Base-by-base conservation (phyloP, 2,888 invertebrate genomes). In the Vanessa cardui region DNA sequence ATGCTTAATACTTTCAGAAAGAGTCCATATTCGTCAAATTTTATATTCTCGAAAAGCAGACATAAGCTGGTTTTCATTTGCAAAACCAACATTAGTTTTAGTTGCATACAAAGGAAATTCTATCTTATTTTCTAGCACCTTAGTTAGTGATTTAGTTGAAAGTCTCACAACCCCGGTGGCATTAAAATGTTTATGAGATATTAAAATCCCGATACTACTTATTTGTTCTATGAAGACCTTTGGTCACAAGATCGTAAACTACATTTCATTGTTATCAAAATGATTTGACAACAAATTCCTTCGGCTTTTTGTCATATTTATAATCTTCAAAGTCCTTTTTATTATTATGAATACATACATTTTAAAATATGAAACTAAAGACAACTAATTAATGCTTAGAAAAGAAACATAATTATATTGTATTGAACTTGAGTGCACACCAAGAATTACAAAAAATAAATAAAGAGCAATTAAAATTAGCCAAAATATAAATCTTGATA, bases 131-230 rank as follows among this genome's bases (percentile, higher is more conserved):
- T 46, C 15, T 64, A n/a, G 0, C 1, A 15, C 20, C 33, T 56
- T 26, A 56, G 33, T 56, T 6, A 4, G 8, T n/a, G 39, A 39
- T 56, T 56, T 56, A 18, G 20, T 56, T 0, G 9, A 6, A 56
- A 62, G 21, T 56, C 12, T 21, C 50, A 26, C 21, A 73, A 81
- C 47, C 44, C 31, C 76, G 73, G 72, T 63, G 64, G 45, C 52
- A 20, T 33, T 52, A 80, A 77, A 79, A 80, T 78, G 79, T 87
- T 87, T 84, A 86, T 81, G 83, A 80, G 78, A 81, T 87, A 86
- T 85, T 87, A 85, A 86, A 88, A 83, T 80, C 78, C 74, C 78
- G 77, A 76, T 72, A 74, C 71, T 76, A 78, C 79, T 80, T 80
- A 64, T 82, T 83, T 82, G 79, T 79, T 79, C 78, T 80, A 77